Evolutionary conservation across 2,888 invertebrate genomes (phyloP), one percentile per base, ranked within the genome.

Genomic region (Drosophila seclusa): DNA sequence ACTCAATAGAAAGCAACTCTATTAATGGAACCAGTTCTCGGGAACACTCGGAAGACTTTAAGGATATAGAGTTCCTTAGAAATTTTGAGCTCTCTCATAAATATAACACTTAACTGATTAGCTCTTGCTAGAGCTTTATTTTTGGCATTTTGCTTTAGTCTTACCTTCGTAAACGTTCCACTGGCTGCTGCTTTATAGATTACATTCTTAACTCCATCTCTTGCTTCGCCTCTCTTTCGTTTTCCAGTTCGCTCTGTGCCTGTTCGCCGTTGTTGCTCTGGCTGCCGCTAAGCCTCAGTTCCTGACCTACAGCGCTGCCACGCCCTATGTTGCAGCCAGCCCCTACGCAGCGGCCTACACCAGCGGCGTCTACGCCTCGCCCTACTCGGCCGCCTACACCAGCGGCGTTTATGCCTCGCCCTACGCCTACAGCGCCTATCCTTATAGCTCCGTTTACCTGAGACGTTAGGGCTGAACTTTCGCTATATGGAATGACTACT

Each of bases 381-480:
- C 90, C 61, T 92, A 92, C 29, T 76, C 91, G 3, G 83, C 87
- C 0, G 80, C 82, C 75, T 70, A 88, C 69, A 72, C 91, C 60
- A 74, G 80, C 68, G 84, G 84, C 24, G 77, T 89, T 0, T 85
- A 92, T 65, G 92, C 91, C 38, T 77, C 89, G 29, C 89, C 90
- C 42, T 92, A 92, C 53, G 89, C 87, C 68, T 92, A 92, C 76
- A 79, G 78, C 66, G 82, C 88, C 18, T 89, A 91, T 67, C 91
- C 89, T 55, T 87, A 87, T 73, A 87, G 90, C 73, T 86, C 84
- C 10, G 40, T 82, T 24, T 85, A 89, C 62, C 86, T 90, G 76
- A 79, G 90, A 64, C 86, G 90, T 52, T 87, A 42, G 68, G 40
- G 59, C 64, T 53, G 7, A 32, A 1, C 4, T n/a, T 5, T 4